Evolutionary conservation across 2,797 vertebrate species (phyloP).

Genomic region (Steatocranus sp.): DNA sequence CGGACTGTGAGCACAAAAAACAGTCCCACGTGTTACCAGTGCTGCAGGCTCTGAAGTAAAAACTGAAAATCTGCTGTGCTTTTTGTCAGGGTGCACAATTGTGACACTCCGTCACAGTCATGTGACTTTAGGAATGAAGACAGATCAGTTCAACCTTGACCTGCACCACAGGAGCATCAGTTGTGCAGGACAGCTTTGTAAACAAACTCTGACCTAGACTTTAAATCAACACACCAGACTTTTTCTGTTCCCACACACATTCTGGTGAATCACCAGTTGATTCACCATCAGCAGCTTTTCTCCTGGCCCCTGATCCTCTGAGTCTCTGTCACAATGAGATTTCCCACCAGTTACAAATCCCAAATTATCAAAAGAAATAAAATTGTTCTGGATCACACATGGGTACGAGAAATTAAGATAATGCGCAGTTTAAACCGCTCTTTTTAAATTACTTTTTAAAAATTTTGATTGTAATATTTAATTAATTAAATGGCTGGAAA

Average conservation of each 20-base stretch:
- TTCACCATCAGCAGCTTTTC: not conserved
- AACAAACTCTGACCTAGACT: not conserved
- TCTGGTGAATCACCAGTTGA: not conserved
- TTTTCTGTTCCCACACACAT: not conserved
- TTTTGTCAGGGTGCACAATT: not conserved
- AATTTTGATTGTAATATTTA: not conserved
- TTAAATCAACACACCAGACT: not conserved
- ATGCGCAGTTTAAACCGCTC: not conserved
- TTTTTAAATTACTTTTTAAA: not conserved
- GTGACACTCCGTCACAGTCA: constrained; percentile 17
- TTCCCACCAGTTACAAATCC: not conserved
- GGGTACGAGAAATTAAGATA: not conserved
- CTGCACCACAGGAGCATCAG: not conserved
- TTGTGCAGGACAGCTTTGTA: not conserved
- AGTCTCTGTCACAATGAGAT: not conserved
- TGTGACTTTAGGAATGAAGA: constrained; percentile 67
- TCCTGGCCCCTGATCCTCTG: not conserved
- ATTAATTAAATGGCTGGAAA: not conserved
- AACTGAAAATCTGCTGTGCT: not conserved
- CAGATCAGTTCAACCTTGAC: constrained; percentile 54
- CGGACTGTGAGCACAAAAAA: not conserved
- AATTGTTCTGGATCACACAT: not conserved
- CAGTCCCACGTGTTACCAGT: not conserved
- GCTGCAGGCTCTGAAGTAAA: constrained; percentile 12
- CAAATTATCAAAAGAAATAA: not conserved